Conservation (phyloP, 2,888 invertebrate species). For the Nomada goodeniana region DNA sequence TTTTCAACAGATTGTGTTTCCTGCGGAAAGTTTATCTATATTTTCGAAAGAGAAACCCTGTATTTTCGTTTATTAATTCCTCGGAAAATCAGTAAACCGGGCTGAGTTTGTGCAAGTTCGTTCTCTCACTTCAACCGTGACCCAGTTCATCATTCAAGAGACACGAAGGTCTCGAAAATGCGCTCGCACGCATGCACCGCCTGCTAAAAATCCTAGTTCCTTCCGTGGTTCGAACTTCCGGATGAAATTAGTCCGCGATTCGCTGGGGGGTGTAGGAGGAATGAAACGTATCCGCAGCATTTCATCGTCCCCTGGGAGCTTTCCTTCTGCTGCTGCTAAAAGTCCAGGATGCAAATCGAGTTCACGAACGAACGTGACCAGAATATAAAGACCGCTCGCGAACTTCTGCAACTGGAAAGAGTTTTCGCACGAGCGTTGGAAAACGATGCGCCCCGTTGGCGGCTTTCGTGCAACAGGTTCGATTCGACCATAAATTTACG, state of each 20-base stretch:
- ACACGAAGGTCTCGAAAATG: constrained; percentile 23
- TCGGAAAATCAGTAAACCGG: neutral
- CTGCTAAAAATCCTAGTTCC: constrained; percentile 19
- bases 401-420: constrained; percentile 9
- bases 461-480: constrained; percentile 69
- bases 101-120: neutral
- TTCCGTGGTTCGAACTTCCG: constrained; percentile 4
- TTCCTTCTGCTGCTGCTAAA: constrained; percentile 18
- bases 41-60: neutral
- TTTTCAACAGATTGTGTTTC: no score
- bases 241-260: constrained; percentile 37
- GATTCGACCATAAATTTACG: constrained; percentile 6
- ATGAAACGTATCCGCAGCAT: constrained; percentile 11
- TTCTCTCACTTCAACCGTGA: neutral
- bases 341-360: constrained; percentile 55
- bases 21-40: no score
- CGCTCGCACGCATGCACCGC: constrained; percentile 11
- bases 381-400: constrained; percentile 43
- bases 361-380: constrained; percentile 47
- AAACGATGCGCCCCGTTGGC: constrained; percentile 18
- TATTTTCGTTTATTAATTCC: constrained; percentile 13
- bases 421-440: constrained; percentile 2
- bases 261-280: neutral
- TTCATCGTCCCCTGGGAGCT: constrained; percentile 14
- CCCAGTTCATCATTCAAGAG: neutral